Evolutionary conservation across 2,113 vertebrate genomes (phyloP), one percentile per base, ranked within the genome.

Genomic region (Melanerpes aurifrons): DNA sequence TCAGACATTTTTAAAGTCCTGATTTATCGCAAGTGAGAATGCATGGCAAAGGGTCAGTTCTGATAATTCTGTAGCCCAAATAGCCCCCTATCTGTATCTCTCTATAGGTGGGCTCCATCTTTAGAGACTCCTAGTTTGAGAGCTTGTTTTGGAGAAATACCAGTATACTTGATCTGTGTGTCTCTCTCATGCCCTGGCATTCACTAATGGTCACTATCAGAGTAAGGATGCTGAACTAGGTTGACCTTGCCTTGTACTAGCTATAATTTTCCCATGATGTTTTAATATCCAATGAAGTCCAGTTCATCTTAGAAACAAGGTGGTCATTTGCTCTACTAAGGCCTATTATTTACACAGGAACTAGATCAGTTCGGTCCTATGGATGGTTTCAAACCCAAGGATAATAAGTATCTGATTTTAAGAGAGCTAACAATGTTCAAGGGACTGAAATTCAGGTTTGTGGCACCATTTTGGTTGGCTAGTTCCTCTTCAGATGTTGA

Each of bases 211-310:
- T 87, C 24, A 35, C 61, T 40, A 20, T 43, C 32, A 85, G 57
- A 73, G 45, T 62, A 29, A 58, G 15, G 82, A 82, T 79, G 45
- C 71, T 85, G 75, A 89, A 75, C 67, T 57, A 91, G 29, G 45
- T 1, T 72, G 45, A 76, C 64, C 59, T 94, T 75, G 48, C 54
- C 62, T 89, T 72, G 18, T 63, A 45, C 47, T 47, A 35, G 56
- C 75, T 85, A 4, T 79, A 79, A 82, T 89, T 10, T 89, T 20
- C 70, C 26, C 40, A 47, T 17, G 43, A 77, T 76, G 66, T 62
- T 92, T 89, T 82, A 82, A 31, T 85, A 91, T 40, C 74, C 92
- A 79, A 79, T 45, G 32, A 86, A n/a, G 43, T 79, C 48, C 24
- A 70, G 45, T 87, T 82, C 2, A 37, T 74, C 87, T 82, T 64